Evolutionary conservation across 1,140 invertebrate genomes (phyloP), one percentile per base, ranked within the genome.

Genomic region (Latrodectus geometricus): DNA sequence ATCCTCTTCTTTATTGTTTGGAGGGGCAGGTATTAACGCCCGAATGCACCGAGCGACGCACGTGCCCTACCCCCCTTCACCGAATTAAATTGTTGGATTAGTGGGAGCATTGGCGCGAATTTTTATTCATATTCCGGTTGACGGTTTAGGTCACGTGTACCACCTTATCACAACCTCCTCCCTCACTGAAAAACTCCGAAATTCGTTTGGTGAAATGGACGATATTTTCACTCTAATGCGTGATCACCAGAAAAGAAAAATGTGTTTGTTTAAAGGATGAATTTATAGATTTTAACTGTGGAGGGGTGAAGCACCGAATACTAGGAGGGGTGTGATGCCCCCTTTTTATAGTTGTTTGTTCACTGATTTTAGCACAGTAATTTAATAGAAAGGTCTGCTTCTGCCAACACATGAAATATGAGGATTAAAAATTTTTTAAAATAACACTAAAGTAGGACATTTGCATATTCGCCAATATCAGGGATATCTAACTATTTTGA

Each of bases 241-340:
- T n/a, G 23, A 20, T 48, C 17, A 12, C n/a, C 50, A 20, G 52
- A 74, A 74, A 21, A 20, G 23, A 50, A 9, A n/a, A 7, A 15
- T 48, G 4, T 61, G 74, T 76, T 76, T 76, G 74, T 76, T 76
- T 76, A 76, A 76, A 76, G 21, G 74, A 76, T 76, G 74, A 52
- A 61, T 8, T 76, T 76, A n/a, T 15, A 14, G 74, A 56, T 76
- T 76, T 56, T 76, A 21, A 76, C 9, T 21, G 21, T 23, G 11
- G 52, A 52, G 11, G 50, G 50, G 17, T 21, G 49, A 1, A 20
- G 48, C 20, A 52, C 14, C 17, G n/a, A 50, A 1, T 35, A 35
- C 35, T 1, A 35, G 35, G 35, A 35, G 35, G 35, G 35, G 5
- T 5, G n/a, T 17, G 35, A 72, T 23, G 15, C 11, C 14, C 9